Conservation (phyloP, 2,888 invertebrate genomes). For the Drosophila barbarae region DNA sequence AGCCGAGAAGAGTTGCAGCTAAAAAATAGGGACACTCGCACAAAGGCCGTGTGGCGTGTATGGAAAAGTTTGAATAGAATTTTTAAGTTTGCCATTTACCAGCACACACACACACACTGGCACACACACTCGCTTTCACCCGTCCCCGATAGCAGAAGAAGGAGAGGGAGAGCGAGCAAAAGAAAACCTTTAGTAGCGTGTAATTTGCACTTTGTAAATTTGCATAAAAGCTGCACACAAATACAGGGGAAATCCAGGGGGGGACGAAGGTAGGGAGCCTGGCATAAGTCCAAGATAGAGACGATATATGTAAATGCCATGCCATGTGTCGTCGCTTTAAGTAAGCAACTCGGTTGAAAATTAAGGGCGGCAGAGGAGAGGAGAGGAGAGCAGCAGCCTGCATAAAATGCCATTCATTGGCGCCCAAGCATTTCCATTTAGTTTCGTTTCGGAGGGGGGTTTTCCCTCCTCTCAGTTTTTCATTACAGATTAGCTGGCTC, state of each 20-base stretch:
- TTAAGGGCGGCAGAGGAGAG: neutral
- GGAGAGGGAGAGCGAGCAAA: conserved; percentile 39
- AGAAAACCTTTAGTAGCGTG: conserved; percentile 75
- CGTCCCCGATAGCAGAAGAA: conserved; percentile 56
- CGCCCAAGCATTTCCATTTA: conserved; percentile 47
- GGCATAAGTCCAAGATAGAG: conserved; percentile 73
- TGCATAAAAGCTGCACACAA: conserved; percentile 71
- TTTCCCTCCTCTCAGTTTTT: conserved; percentile 5
- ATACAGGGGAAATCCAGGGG: conserved; percentile 15
- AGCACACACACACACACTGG: conserved; percentile 45
- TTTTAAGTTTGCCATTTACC: conserved; percentile 75
- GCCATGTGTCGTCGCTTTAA: conserved; percentile 71
- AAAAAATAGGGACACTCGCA: conserved; percentile 24
- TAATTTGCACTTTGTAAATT: conserved; percentile 78
- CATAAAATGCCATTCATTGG: conserved; percentile 64
- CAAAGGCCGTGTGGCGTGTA: conserved; percentile 27
- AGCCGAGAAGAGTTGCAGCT: conserved; percentile 8
- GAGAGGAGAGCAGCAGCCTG: conserved; percentile 16
- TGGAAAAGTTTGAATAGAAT: conserved; percentile 73
- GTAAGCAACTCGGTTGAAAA: conserved; percentile 45
- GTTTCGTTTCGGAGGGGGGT: conserved; percentile 30
- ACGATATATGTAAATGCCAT: conserved; percentile 73
- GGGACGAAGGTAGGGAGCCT: conserved; percentile 3
- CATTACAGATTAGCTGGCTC: conserved; percentile 44
- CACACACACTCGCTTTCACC: conserved; percentile 21